Conservation (phyloP, 1,140 invertebrate genomes). For the Melanaphis sacchari region DNA sequence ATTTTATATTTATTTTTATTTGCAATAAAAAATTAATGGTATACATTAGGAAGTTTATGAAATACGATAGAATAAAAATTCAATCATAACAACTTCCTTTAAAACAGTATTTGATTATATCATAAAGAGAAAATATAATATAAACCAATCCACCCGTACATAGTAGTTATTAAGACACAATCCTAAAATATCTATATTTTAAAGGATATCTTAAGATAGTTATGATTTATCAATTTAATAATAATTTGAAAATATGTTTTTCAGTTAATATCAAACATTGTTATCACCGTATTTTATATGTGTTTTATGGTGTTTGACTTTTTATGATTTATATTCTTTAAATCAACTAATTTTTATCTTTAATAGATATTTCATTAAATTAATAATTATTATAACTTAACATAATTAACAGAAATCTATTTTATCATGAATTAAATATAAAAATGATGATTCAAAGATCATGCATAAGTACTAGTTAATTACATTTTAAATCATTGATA, state of each 20-base stretch:
- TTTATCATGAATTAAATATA: neutral
- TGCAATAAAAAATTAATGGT: neutral
- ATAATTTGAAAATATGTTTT: too few species aligned
- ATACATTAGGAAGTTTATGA: neutral
- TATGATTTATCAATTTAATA: too few species aligned
- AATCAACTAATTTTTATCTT: neutral
- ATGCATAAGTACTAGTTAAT: neutral
- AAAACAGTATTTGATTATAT: neutral
- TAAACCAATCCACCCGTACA: neutral
- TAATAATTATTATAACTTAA: neutral
- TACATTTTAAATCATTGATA: neutral
- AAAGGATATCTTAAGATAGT: neutral
- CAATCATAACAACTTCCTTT: neutral
- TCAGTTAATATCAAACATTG: neutral
- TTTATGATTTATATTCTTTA: neutral
- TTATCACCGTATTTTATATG: neutral
- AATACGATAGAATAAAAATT: slow-evolving; percentile 1
- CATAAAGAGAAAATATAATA: neutral
- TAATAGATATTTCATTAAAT: neutral
- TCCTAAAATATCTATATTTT: neutral
- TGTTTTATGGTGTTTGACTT: neutral
- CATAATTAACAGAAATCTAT: neutral
- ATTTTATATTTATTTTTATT: neutral
- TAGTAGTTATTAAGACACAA: neutral
- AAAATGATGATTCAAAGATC: neutral